Evolutionary conservation across 2,797 vertebrate species (phyloP), one percentile per base, ranked within the genome.

Genomic region (Ctenochaetus hawaiiensis): DNA sequence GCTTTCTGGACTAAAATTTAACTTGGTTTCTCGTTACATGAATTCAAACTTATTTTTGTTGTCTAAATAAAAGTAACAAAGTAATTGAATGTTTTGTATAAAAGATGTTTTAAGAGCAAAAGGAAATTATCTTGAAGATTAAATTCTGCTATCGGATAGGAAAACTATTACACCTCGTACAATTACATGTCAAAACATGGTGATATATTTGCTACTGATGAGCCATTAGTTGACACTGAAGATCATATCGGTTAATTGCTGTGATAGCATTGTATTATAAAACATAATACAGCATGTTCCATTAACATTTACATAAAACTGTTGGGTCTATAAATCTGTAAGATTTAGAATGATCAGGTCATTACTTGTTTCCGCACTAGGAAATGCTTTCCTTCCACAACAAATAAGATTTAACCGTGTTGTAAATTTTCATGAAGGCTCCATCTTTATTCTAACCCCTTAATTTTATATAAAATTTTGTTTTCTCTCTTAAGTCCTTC

Each of bases 401-500:
- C 12, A 66, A 37, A 56, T 47, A 52, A 52, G 1, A 34, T 13
- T n/a, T 48, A 0, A 41, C 13, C 13, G 45, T 41, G 17, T 53
- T 47, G 1, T 10, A 41, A 8, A 11, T 22, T 66, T 80, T 51
- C 8, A 11, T 2, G 5, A 0, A 22, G 6, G 4, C 1, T 1
- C 18, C 41, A 20, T 56, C 6, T 69, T 71, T 34, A 63, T 57
- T 66, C 10, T 3, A 0, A 59, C 59, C 49, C 13, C 14, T 26
- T 69, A 39, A 49, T 60, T 69, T 68, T 64, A 48, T 34, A 34
- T 34, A n/a, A 51, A 69, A 44, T 53, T 16, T 9, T 0, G 58
- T 78, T 67, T 67, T 5, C 6, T 17, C n/a, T 72, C 26, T 43
- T 64, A 80, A 23, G 53, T 54, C 66, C 69, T 58, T 82, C 53